A percentile compares a stretch with the other conserved stretches of the same genome.
These are phyloP conservation scores for Protosalanx chinensis DNA, from an alignment of 2,797 vertebrate species.

Conservation along the genomic window DNA sequence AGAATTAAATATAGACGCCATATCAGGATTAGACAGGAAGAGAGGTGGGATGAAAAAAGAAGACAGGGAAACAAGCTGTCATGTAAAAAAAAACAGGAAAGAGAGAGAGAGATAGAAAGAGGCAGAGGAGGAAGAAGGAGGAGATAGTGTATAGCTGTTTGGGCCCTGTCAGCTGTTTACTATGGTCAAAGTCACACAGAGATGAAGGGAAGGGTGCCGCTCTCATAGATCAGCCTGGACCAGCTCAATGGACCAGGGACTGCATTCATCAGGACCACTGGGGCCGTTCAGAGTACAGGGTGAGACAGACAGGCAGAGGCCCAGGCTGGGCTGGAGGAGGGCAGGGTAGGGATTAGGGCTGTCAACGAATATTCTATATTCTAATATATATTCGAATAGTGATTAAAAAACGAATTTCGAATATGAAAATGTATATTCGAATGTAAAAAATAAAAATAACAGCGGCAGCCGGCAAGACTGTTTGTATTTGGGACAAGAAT, in stretches of 20 bases:
- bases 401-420: too few species aligned
- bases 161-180: constrained; percentile 73
- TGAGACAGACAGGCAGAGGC: constrained; percentile 19
- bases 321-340: constrained; percentile 10
- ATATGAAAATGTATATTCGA: too few species aligned
- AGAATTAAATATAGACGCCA: constrained; percentile 40
- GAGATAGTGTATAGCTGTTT: constrained; percentile 35
- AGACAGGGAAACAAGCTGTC: constrained; percentile 33
- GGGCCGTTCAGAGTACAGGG: constrained; percentile 26
- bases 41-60: constrained; percentile 13
- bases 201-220: constrained; percentile 63
- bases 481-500: too few species aligned
- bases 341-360: not conserved
- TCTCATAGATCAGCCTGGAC: constrained; percentile 64
- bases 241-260: constrained; percentile 58
- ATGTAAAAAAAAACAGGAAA: constrained; percentile 22
- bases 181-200: constrained; percentile 72
- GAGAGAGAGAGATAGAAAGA: not conserved
- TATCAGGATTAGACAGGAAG: constrained; percentile 7
- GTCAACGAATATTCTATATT: too few species aligned
- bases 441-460: too few species aligned
- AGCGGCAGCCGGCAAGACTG: too few species aligned
- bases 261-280: constrained; percentile 64
- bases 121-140: not conserved
- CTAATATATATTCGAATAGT: too few species aligned